A percentile compares a stretch with the other conserved stretches of the same genome.
Evolutionary conservation across 2,888 invertebrate genomes (phyloP).

Genomic region (Lithophane leautieri): DNA sequence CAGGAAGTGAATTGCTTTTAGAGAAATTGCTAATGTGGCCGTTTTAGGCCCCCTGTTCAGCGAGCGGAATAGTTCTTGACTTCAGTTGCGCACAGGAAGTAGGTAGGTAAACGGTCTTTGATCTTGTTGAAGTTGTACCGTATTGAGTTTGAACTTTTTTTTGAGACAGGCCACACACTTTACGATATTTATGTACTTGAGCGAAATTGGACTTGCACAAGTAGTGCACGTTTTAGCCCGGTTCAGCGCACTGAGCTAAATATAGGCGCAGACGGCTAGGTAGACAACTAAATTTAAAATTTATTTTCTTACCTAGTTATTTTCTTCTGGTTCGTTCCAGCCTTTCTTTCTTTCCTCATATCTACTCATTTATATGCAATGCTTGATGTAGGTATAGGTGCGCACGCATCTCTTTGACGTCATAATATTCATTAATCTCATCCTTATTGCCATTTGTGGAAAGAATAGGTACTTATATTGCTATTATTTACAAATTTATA

Average conservation of each 20-base stretch:
- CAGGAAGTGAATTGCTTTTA: too few relatives aligned
- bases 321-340: neutral
- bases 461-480: neutral
- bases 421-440: slow-evolving; percentile 24
- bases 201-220: too few relatives aligned
- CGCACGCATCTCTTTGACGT: slow-evolving; percentile 25
- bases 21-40: too few relatives aligned
- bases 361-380: slow-evolving; percentile 5
- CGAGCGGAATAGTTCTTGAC: slow-evolving; percentile 45
- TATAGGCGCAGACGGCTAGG: neutral
- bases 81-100: slow-evolving; percentile 25
- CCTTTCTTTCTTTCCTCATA: slow-evolving; percentile 24
- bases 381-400: neutral
- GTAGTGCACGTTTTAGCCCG: neutral
- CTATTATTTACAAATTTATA: too few relatives aligned
- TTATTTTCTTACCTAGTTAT: slow-evolving; percentile 1
- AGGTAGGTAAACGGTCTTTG: slow-evolving; percentile 22
- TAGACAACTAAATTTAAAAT: too few relatives aligned
- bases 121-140: slow-evolving; percentile 1
- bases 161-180: too few relatives aligned
- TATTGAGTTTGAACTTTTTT: neutral
- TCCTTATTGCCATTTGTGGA: slow-evolving; percentile 23
- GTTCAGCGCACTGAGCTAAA: slow-evolving; percentile 2
- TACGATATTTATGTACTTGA: too few relatives aligned
- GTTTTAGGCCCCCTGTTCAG: slow-evolving; percentile 6